Evolutionary conservation across 2,888 invertebrate genomes (phyloP), one percentile per base, ranked within the genome.

Genomic region (Dasypogon diadema): DNA sequence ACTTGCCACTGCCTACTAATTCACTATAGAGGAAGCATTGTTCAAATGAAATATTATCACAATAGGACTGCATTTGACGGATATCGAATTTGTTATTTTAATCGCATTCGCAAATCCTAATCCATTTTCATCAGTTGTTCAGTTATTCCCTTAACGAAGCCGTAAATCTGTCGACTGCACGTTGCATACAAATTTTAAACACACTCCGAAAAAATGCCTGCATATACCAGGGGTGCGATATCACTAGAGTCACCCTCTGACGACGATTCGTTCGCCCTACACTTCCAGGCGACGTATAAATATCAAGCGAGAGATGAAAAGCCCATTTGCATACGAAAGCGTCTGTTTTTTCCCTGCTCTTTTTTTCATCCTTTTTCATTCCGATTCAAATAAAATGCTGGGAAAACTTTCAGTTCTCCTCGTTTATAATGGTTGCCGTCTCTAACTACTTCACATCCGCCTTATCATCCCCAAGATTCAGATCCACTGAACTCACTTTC

Each of bases 261-360:
- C 56, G 26, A 6, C n/a, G 26, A 6, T 6, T 24, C 56, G 56
- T 24, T 56, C 24, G 24, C 24, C 26, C 37, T 16, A 14, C 18
- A 42, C n/a, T 68, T 42, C 24, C 65, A 68, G 26, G 74, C 63
- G 46, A 56, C 65, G 48, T 72, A 76, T 72, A 72, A 73, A 76
- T 76, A 76, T 65, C 26, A 48, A 12, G 24, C 34, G 60, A 2
- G 74, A 48, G 58, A 76, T 74, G 70, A 74, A 74, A 76, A 68
- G 74, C 51, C 74, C 76, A 76, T 76, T 76, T 76, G 74, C 76
- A 74, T 76, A 74, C 74, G 74, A 74, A 74, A 76, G 65, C 74
- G 74, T 24, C 60, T 30, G 58, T 22, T 76, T 68, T 68, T 54
- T 24, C 14, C 6, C 2, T 54, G 18, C 54, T 24, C n/a, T 34